phyloP scores from a whole-genome alignment of 2,888 invertebrate genomes.

The Mechanitis mazaeus region DNA sequence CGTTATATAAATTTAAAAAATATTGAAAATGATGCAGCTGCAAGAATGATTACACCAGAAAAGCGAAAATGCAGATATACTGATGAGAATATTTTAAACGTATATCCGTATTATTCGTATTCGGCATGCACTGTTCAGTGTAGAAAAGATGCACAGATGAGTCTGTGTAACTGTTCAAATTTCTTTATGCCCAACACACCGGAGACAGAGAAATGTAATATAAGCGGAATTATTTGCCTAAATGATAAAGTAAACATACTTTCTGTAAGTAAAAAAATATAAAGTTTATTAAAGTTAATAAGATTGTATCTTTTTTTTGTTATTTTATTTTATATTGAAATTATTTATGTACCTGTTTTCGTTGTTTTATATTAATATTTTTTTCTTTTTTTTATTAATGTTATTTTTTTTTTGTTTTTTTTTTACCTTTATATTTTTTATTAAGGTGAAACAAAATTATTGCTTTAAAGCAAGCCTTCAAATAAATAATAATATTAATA shows the following conservation, averaged over 20 bases:
- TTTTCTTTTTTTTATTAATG: too few relatives aligned
- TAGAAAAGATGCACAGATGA: conserved; percentile 80
- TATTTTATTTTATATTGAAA: too few relatives aligned
- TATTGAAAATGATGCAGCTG: conserved; percentile 82
- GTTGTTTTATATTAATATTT: too few relatives aligned
- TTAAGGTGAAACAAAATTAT: too few relatives aligned
- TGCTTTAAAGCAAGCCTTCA: too few relatives aligned
- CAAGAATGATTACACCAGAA: conserved; percentile 76
- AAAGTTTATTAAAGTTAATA: too few relatives aligned
- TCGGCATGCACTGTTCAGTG: conserved; percentile 86
- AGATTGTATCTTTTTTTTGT: too few relatives aligned
- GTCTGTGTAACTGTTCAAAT: conserved; percentile 81
- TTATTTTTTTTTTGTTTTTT: too few relatives aligned
- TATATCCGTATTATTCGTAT: conserved; percentile 81
- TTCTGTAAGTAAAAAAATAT: conserved; percentile 62
- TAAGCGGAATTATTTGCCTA: conserved; percentile 80
- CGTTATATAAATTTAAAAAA: conserved; percentile 76
- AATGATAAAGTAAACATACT: conserved; percentile 79
- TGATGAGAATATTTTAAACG: conserved; percentile 77
- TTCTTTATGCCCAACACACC: conserved; percentile 82
- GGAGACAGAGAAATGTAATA: conserved; percentile 76
- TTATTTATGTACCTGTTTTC: too few relatives aligned
- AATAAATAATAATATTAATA: too few relatives aligned
- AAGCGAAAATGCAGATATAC: conserved; percentile 86
- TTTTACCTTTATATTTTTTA: too few relatives aligned